Conservation (phyloP, 2,888 invertebrate species). For the Cephus rjabovi region DNA sequence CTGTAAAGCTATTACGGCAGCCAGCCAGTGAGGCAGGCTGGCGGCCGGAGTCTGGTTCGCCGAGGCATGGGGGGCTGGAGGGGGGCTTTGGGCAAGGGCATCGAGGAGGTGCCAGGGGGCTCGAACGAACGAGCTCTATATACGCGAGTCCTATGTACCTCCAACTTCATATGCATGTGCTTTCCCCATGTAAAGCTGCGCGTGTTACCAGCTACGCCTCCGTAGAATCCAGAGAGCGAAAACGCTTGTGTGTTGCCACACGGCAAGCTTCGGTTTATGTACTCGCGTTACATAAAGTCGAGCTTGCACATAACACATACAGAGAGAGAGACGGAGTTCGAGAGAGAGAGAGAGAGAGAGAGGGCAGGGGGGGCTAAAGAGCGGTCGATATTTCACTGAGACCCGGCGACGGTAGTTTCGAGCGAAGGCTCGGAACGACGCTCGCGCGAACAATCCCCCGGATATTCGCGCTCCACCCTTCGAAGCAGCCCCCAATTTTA, state of each 20-base stretch:
- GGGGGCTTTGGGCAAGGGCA: conserved; percentile 48
- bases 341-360: conserved; percentile 20
- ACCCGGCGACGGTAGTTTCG: conserved; percentile 43
- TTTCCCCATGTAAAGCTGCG: conserved; percentile 18
- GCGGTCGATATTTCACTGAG: conserved; percentile 58
- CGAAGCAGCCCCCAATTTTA: neutral
- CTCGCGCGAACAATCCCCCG: conserved; percentile 24
- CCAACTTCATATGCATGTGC: conserved; percentile 19
- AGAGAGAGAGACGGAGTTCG: conserved; percentile 10
- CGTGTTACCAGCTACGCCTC: conserved; percentile 8
- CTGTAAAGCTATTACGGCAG: conserved; percentile 56
- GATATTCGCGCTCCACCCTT: neutral
- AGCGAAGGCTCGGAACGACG: conserved; percentile 46
- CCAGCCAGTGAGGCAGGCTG: conserved; percentile 20
- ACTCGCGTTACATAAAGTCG: conserved; percentile 24
- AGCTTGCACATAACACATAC: conserved; percentile 28
- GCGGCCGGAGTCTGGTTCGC: conserved; percentile 2
- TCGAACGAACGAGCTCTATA: conserved; percentile 33
- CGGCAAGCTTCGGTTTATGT: conserved; percentile 11
- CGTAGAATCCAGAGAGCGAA: neutral
- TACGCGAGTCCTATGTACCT: conserved; percentile 17
- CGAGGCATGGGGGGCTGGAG: conserved; percentile 32
- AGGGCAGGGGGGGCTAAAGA: conserved; percentile 35
- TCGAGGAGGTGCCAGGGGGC: conserved; percentile 40
- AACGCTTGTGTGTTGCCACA: conserved; percentile 6